Evolutionary conservation across 2,113 vertebrate genomes (phyloP).

Genomic region (Himantopus leucocephalus): DNA sequence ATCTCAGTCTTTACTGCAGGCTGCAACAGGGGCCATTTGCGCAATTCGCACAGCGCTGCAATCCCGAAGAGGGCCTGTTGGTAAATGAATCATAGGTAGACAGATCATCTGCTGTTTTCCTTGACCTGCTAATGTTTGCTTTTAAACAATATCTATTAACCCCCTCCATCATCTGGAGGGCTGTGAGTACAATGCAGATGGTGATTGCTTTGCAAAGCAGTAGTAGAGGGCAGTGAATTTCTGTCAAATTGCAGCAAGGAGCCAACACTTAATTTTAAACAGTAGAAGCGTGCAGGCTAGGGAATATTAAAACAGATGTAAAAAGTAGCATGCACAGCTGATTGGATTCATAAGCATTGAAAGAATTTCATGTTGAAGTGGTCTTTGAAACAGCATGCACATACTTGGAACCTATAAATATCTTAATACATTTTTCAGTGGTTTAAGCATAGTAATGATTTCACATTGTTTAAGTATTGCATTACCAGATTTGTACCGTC

Average conservation of each 20-base stretch:
- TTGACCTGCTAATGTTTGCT: not conserved
- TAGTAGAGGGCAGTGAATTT: not conserved
- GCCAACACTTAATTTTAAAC: not conserved
- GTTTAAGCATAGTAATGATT: conserved; percentile 29
- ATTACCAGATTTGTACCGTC: not conserved
- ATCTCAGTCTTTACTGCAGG: not conserved
- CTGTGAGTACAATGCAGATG: not conserved
- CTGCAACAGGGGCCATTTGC: not conserved
- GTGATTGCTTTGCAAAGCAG: not conserved
- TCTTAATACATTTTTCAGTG: not conserved
- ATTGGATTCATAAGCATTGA: not conserved
- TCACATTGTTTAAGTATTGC: not conserved
- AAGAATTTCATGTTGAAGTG: conserved; percentile 13
- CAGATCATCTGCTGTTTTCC: not conserved
- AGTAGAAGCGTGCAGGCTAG: not conserved
- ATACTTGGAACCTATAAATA: conserved; percentile 18
- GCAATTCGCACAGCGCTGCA: not conserved
- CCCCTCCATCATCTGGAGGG: not conserved
- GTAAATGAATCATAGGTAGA: not conserved
- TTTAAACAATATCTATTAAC: not conserved
- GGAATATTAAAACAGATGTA: not conserved
- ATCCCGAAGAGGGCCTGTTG: not conserved
- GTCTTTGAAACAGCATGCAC: not conserved
- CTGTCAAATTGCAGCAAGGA: not conserved
- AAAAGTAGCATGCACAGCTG: not conserved